phyloP scores from a whole-genome alignment of 2,797 vertebrate genomes.

The Crocodylus rhombifer region DNA sequence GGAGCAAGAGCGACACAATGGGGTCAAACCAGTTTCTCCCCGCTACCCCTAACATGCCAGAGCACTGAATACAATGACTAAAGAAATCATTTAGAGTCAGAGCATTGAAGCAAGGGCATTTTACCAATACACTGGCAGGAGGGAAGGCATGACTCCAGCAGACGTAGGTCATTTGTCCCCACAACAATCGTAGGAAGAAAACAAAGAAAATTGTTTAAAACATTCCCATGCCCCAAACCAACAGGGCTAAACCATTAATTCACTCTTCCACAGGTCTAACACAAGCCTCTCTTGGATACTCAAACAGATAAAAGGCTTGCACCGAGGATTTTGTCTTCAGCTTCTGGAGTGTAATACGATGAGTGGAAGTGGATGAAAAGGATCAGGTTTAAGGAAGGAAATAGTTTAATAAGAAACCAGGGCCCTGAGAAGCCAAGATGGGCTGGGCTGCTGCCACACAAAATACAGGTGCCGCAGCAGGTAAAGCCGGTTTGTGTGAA shows the following conservation, averaged over 20 bases:
- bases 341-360: background rate
- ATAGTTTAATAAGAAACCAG: background rate
- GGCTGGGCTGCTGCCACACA: background rate
- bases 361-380: background rate
- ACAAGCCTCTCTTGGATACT: background rate
- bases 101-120: background rate
- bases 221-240: background rate
- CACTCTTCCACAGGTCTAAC: fast-evolving
- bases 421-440: background rate
- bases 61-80: background rate
- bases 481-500: background rate
- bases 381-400: background rate
- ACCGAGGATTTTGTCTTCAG: background rate
- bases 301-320: fast-evolving
- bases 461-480: background rate
- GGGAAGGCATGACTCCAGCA: background rate
- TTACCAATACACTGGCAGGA: background rate
- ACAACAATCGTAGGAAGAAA: background rate
- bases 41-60: background rate
- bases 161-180: fast-evolving
- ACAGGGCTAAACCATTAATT: background rate
- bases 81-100: background rate
- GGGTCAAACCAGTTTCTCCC: background rate
- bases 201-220: background rate
- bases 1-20: background rate